Evolutionary conservation across 2,113 vertebrate species (phyloP).

Genomic region (Nycticorax nycticorax): DNA sequence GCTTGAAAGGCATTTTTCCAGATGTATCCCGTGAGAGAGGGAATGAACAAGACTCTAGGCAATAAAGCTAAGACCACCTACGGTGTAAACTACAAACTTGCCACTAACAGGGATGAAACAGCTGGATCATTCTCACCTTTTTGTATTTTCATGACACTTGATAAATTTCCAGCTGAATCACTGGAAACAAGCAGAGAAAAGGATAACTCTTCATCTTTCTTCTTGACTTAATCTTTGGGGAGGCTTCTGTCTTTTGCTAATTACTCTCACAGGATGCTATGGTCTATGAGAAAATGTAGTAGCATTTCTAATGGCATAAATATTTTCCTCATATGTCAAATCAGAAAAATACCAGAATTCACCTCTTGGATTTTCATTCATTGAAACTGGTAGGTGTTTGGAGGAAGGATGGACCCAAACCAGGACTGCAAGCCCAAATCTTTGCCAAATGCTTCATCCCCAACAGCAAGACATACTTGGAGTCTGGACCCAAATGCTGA

Average conservation of each 20-base stretch:
- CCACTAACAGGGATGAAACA: background rate
- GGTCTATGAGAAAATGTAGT: background rate
- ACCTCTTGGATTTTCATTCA: background rate
- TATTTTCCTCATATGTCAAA: background rate
- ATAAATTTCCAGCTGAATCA: background rate
- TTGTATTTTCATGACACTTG: background rate
- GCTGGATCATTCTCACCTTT: background rate
- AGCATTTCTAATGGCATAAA: background rate
- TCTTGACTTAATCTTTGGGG: background rate
- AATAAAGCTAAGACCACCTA: background rate
- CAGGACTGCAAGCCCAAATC: background rate
- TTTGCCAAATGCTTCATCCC: background rate
- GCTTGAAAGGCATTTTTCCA: background rate
- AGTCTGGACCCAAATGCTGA: background rate
- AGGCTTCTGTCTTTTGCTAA: background rate
- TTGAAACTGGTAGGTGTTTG: background rate
- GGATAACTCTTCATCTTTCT: background rate
- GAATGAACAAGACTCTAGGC: background rate
- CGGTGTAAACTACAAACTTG: background rate
- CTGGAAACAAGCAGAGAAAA: background rate
- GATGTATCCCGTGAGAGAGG: background rate
- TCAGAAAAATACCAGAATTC: background rate
- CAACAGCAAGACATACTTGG: background rate
- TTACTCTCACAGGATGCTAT: background rate
- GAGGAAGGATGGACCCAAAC: background rate